A percentile compares a stretch with the other conserved stretches of the same genome.
Evolutionary conservation across 2,113 vertebrate species (phyloP).

Genomic region (Ammodytes marinus): DNA sequence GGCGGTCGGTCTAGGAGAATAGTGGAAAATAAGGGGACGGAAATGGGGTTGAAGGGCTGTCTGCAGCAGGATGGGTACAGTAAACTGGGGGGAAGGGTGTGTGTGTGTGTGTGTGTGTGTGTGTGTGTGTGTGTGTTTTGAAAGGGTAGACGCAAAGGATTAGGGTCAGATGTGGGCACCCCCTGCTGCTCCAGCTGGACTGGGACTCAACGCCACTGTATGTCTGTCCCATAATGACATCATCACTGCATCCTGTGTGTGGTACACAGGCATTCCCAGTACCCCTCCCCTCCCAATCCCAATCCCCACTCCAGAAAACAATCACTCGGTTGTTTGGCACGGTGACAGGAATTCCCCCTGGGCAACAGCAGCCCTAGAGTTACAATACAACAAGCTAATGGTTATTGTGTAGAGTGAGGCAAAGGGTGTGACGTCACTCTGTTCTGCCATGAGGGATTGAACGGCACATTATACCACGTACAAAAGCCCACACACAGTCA

Average conservation of each 20-base stretch:
- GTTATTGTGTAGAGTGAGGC: conserved; percentile 53
- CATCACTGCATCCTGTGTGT: conserved; percentile 62
- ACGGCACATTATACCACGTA: conserved; percentile 2
- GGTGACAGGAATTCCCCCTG: conserved; percentile 25
- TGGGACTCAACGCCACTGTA: conserved; percentile 47
- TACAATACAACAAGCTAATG: conserved; percentile 49
- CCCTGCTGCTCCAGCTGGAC: conserved; percentile 66
- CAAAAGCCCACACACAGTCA: conserved; percentile 28
- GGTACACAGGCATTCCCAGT: conserved; percentile 56
- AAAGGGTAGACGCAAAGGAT: conserved; percentile 62
- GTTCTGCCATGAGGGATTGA: conserved; percentile 10
- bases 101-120: conserved; percentile 41
- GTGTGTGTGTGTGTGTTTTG: conserved; percentile 36
- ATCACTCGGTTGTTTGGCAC: conserved; percentile 34
- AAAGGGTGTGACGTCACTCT: conserved; percentile 41
- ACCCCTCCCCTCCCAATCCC: not conserved
- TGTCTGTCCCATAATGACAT: conserved; percentile 57
- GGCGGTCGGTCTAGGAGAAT: conserved; percentile 1
- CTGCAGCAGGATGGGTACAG: conserved; percentile 44
- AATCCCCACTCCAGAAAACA: conserved; percentile 4
- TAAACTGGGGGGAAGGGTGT: conserved; percentile 54
- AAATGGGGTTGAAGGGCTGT: conserved; percentile 40
- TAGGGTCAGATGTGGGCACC: conserved; percentile 58
- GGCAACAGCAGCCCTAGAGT: conserved; percentile 18
- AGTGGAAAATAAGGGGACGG: conserved; percentile 24